A percentile compares a stretch with the other conserved stretches of the same genome.
phyloP scores from a whole-genome alignment of 2,113 vertebrate genomes.

The Melanostigma gelatinosum region DNA sequence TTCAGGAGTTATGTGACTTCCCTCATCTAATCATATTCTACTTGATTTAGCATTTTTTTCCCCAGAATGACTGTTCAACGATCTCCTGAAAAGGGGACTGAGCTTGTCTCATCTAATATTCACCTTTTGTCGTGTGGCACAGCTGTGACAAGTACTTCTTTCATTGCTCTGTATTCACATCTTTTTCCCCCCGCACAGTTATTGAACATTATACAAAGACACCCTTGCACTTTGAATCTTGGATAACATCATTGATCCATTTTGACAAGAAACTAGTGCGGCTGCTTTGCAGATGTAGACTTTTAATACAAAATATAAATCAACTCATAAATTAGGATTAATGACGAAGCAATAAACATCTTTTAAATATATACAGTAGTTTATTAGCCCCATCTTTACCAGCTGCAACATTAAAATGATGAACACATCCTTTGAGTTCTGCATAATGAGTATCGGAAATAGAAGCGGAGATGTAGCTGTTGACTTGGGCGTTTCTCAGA shows the following conservation, averaged over 20 bases:
- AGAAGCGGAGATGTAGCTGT: not conserved
- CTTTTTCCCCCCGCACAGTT: not conserved
- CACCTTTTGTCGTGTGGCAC: not conserved
- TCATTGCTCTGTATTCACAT: not conserved
- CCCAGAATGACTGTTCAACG: conserved; percentile 4
- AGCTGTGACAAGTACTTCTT: not conserved
- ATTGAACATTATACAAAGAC: not conserved
- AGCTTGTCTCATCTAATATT: conserved; percentile 2
- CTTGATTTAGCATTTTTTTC: conserved; percentile 15
- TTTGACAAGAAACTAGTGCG: too few relatives aligned
- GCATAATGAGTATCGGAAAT: too few relatives aligned
- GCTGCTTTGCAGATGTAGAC: too few relatives aligned
- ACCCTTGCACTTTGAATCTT: not conserved
- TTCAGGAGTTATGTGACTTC: not conserved
- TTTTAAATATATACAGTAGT: too few relatives aligned
- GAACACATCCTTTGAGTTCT: too few relatives aligned
- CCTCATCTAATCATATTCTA: not conserved
- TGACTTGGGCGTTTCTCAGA: not conserved
- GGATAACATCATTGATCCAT: not conserved
- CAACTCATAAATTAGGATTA: too few relatives aligned
- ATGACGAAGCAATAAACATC: too few relatives aligned
- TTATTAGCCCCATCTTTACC: too few relatives aligned
- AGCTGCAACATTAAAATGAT: too few relatives aligned
- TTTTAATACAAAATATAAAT: too few relatives aligned
- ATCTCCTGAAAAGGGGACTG: not conserved